These are phyloP conservation scores for Myripristis jacobus DNA, from an alignment of 2,797 vertebrate species.

Conservation along the genomic window DNA sequence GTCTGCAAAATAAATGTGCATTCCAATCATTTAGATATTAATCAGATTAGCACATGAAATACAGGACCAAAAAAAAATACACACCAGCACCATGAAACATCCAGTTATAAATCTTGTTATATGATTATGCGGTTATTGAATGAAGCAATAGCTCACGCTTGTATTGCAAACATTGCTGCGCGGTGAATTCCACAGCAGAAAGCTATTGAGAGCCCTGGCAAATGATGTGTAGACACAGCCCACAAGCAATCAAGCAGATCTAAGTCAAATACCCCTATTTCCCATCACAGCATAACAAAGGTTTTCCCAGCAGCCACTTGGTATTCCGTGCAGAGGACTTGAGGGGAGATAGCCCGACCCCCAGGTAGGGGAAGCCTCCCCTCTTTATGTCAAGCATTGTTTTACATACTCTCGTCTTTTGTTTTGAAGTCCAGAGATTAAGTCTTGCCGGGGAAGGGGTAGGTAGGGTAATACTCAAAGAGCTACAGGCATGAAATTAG, in stretches of 20 bases:
- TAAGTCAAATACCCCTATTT: slow-evolving; percentile 85
- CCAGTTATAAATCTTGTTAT: background rate
- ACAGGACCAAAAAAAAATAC: background rate
- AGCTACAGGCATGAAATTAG: slow-evolving; percentile 73
- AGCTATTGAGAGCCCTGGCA: slow-evolving; percentile 45
- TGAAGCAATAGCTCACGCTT: slow-evolving; percentile 43
- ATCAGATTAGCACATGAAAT: background rate
- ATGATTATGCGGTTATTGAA: slow-evolving; percentile 1
- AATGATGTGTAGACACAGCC: slow-evolving; percentile 64
- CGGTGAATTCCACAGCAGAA: slow-evolving; percentile 48
- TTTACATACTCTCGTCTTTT: slow-evolving; percentile 77
- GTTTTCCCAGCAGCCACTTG: slow-evolving; percentile 81
- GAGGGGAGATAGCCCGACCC: slow-evolving; percentile 64
- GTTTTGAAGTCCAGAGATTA: slow-evolving; percentile 81
- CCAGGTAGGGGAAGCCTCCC: slow-evolving; percentile 51
- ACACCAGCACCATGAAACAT: background rate
- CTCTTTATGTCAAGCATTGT: slow-evolving; percentile 72
- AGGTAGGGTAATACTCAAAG: slow-evolving; percentile 74
- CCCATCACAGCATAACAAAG: slow-evolving; percentile 77
- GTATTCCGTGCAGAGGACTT: slow-evolving; percentile 77
- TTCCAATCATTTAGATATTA: background rate
- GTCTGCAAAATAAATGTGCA: background rate
- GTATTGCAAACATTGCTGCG: slow-evolving; percentile 32
- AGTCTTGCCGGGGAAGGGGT: slow-evolving; percentile 40
- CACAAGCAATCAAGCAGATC: slow-evolving; percentile 77